phyloP scores from a whole-genome alignment of 2,113 vertebrate species.

The Chlamydotis undulata region DNA sequence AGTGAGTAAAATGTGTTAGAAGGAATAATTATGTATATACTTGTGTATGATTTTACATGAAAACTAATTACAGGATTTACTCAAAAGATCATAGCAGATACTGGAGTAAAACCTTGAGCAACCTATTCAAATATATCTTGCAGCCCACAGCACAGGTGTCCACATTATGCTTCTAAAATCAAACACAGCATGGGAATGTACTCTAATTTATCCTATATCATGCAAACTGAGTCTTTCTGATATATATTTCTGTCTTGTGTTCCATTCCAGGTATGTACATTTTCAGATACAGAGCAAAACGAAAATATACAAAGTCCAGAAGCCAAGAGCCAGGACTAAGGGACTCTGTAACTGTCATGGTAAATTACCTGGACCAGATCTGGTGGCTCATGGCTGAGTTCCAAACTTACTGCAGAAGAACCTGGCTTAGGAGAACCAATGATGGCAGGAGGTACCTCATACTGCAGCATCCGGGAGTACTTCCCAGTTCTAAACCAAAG shows the following conservation, averaged over 20 bases:
- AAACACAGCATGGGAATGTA: neutral
- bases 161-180: neutral
- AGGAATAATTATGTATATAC: neutral
- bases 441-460: neutral
- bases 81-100: neutral
- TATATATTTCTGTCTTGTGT: neutral
- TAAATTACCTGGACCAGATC: neutral
- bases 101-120: neutral
- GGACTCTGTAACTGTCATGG: fast-evolving
- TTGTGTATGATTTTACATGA: neutral
- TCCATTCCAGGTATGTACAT: neutral
- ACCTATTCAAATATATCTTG: neutral
- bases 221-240: neutral
- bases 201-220: neutral
- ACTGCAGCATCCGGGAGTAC: neutral
- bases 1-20: neutral
- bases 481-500: neutral
- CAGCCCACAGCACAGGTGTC: neutral
- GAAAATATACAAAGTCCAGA: neutral
- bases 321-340: neutral
- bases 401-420: neutral
- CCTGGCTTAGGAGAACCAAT: neutral
- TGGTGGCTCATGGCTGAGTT: neutral
- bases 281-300: neutral
- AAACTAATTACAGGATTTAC: neutral